These are phyloP conservation scores for Ichneumon xanthorius DNA, from an alignment of 2,888 invertebrate species.

Conservation along the genomic window DNA sequence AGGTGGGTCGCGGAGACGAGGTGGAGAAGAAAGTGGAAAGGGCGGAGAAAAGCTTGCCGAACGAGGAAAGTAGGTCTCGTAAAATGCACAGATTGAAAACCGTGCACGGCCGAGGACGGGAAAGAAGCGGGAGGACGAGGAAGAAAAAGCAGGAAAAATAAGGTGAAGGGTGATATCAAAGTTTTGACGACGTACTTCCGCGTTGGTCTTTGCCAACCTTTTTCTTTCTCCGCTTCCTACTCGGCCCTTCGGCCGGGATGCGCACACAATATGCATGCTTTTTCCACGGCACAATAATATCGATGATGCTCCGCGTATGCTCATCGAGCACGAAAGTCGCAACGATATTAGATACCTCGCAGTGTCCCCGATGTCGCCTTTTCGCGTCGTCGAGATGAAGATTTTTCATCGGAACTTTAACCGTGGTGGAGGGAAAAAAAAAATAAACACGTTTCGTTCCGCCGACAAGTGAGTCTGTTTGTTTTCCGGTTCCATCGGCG, in stretches of 20 bases:
- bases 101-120: constrained; percentile 45
- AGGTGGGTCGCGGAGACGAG: constrained; percentile 21
- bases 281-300: constrained; percentile 19
- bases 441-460: constrained; percentile 43
- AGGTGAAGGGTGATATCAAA: constrained; percentile 46
- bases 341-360: constrained; percentile 34
- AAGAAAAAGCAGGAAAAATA: constrained; percentile 24
- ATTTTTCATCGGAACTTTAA: constrained; percentile 39
- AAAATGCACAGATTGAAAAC: constrained; percentile 65
- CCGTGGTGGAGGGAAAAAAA: not conserved
- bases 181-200: constrained; percentile 62
- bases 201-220: constrained; percentile 37
- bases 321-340: constrained; percentile 3
- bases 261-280: constrained; percentile 10
- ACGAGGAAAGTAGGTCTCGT: constrained; percentile 60
- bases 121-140: constrained; percentile 47
- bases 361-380: constrained; percentile 15
- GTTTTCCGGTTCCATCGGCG: constrained; percentile 13
- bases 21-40: constrained; percentile 56
- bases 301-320: not conserved
- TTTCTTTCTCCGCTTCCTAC: constrained; percentile 18
- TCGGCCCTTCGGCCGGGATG: constrained; percentile 4
- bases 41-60: constrained; percentile 53
- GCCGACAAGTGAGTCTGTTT: constrained; percentile 57
- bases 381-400: constrained; percentile 17